Evolutionary conservation across 2,888 invertebrate species (phyloP).

Genomic region (Alviniconcha strummeri): DNA sequence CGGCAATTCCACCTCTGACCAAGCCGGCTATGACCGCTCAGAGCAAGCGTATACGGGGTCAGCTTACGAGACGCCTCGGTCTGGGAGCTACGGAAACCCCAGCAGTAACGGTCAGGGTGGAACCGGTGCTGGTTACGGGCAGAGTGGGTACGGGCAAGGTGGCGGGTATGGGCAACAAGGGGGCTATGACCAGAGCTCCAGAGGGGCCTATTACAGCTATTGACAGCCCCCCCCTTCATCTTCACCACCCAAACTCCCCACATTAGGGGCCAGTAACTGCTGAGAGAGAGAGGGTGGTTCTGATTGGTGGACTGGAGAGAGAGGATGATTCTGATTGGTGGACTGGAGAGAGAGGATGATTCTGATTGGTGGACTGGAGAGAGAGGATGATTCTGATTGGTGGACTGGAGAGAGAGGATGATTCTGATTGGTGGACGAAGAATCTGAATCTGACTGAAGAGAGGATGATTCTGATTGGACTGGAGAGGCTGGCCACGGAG

Average conservation of each 20-base stretch:
- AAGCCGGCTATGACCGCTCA: conserved; percentile 14
- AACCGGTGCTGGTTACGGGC: neutral
- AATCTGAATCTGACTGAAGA: neutral
- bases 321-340: neutral
- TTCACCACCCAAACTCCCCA: neutral
- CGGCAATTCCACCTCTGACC: neutral
- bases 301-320: neutral
- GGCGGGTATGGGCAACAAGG: conserved; percentile 8
- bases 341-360: neutral
- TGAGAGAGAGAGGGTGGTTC: conserved; percentile 2
- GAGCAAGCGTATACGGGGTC: conserved; percentile 14
- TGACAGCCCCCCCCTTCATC: neutral
- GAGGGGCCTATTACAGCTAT: conserved; percentile 11
- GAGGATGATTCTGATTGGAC: neutral
- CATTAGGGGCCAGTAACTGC: neutral
- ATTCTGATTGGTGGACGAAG: neutral
- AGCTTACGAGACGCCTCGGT: conserved; percentile 12
- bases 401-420: neutral
- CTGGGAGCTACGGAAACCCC: conserved; percentile 1
- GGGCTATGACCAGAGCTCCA: neutral
- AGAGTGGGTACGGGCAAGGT: conserved; percentile 2
- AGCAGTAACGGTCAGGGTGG: neutral
- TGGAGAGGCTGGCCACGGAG: neutral
- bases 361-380: neutral
- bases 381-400: neutral